Percentiles rank a stretch among this genome's conserved stretches.
Conservation (phyloP, 2,113 vertebrate genomes). For the Uria aalge region DNA sequence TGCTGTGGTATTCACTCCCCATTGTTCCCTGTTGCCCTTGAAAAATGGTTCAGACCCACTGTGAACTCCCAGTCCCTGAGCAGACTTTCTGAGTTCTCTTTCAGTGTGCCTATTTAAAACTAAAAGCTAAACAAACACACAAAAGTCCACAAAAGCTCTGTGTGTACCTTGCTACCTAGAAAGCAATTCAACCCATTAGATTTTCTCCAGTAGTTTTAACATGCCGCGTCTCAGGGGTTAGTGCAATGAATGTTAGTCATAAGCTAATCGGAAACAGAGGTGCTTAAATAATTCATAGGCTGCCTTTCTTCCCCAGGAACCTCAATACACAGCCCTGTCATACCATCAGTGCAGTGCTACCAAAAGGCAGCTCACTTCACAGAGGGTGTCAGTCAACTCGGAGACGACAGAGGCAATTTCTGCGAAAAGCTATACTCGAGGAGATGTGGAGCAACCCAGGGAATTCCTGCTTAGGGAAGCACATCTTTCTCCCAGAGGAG, state of each 20-base stretch:
- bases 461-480: neutral
- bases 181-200: constrained; percentile 56
- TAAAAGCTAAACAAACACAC: constrained; percentile 47
- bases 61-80: neutral
- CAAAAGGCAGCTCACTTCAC: constrained; percentile 5
- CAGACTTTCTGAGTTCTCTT: neutral
- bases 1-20: neutral
- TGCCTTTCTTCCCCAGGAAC: neutral
- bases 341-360: neutral
- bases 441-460: neutral
- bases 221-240: neutral
- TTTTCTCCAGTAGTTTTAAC: constrained; percentile 22
- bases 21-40: neutral
- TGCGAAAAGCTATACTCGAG: neutral
- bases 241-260: constrained; percentile 17
- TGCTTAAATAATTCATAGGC: constrained; percentile 54
- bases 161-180: constrained; percentile 49
- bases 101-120: constrained; percentile 25
- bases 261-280: constrained; percentile 47
- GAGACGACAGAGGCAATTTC: neutral
- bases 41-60: neutral
- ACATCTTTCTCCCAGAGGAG: neutral
- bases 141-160: constrained; percentile 31
- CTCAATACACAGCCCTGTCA: neutral
- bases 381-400: neutral